Conservation (phyloP, 2,113 vertebrate genomes). For the Nyctibius bracteatus region DNA sequence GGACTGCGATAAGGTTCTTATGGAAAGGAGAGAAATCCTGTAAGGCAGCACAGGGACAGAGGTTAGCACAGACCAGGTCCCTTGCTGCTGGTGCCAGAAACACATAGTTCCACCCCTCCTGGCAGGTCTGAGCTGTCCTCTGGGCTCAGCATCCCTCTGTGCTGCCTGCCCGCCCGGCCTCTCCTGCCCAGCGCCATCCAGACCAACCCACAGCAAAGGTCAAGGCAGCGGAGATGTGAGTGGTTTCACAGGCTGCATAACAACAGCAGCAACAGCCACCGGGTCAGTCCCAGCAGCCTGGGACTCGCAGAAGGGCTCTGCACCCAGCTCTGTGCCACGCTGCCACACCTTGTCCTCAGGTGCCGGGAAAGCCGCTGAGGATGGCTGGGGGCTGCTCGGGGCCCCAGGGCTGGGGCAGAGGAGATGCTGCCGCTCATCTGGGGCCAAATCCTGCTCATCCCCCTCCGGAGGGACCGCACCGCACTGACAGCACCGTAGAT, state of each 20-base stretch:
- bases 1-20: background rate
- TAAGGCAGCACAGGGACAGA: background rate
- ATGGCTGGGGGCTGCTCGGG: background rate
- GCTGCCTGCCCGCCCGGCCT: background rate
- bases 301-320: background rate
- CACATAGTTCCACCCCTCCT: accelerated
- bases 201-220: accelerated
- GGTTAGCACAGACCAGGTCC: too few relatives aligned
- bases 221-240: background rate
- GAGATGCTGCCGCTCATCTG: background rate
- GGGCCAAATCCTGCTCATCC: background rate
- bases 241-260: background rate
- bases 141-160: accelerated
- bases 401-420: accelerated
- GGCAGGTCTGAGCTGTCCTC: background rate
- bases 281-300: background rate
- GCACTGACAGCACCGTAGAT: background rate
- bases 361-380: accelerated
- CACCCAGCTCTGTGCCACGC: background rate
- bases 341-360: background rate
- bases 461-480: accelerated
- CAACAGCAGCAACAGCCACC: background rate
- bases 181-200: accelerated
- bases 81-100: background rate
- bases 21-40: background rate